phyloP scores from a whole-genome alignment of 2,888 invertebrate genomes.

The Embidobia sp. region DNA sequence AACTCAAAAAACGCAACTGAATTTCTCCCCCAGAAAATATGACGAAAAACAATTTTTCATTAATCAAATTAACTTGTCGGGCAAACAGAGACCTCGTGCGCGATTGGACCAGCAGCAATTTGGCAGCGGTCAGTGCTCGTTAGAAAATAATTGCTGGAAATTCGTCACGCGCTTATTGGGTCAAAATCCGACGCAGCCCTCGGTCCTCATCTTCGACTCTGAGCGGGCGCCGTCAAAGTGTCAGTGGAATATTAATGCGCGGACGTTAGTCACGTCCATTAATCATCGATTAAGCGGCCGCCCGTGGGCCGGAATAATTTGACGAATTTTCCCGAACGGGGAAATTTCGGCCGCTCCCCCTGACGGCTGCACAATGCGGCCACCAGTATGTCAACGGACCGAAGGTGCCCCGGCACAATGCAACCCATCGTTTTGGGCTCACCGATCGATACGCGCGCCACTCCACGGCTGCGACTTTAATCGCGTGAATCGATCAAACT shows the following conservation, averaged over 20 bases:
- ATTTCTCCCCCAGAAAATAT: background rate
- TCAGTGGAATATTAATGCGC: conserved; percentile 48
- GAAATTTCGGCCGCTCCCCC: conserved; percentile 70
- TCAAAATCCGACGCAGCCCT: background rate
- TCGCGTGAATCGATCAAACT: conserved; percentile 74
- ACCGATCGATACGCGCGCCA: conserved; percentile 76
- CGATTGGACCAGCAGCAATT: conserved; percentile 11
- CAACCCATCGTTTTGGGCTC: conserved; percentile 56
- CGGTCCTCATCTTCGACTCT: background rate
- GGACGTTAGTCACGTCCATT: conserved; percentile 72
- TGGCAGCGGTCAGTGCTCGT: conserved; percentile 19
- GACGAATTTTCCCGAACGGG: conserved; percentile 79
- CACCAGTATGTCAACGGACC: conserved; percentile 80
- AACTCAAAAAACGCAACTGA: background rate
- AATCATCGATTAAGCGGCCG: conserved; percentile 81
- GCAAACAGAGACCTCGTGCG: no score
- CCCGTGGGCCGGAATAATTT: conserved; percentile 79
- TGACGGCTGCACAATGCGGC: conserved; percentile 65
- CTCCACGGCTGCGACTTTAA: conserved; percentile 76
- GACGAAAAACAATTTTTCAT: no score
- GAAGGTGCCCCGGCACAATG: conserved; percentile 76
- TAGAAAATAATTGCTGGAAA: conserved; percentile 30
- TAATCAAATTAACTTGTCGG: no score
- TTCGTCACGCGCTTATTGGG: conserved; percentile 43
- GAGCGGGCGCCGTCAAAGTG: conserved; percentile 30